A percentile compares a stretch with the other conserved stretches of the same genome.
phyloP scores from a whole-genome alignment of 1,140 invertebrate genomes.

The Galleria mellonella region DNA sequence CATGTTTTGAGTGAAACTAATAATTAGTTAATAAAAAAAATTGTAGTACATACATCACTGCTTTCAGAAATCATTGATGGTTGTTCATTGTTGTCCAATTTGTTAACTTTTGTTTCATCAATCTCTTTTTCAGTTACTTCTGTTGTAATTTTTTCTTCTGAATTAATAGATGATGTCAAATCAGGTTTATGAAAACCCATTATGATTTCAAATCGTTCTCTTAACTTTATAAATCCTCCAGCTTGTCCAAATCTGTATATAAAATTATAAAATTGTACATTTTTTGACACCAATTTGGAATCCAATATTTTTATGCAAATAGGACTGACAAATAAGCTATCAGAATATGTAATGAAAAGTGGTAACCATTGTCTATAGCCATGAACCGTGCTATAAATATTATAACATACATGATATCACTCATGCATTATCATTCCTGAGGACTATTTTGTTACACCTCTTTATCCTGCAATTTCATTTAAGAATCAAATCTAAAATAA shows the following conservation, averaged over 20 bases:
- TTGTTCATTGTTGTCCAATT: conserved; percentile 30
- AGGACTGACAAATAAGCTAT: no score
- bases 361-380: no score
- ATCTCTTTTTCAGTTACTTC: conserved; percentile 58
- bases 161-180: conserved; percentile 47
- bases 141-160: conserved; percentile 61
- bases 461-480: no score
- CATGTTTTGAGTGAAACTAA: not conserved
- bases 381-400: no score
- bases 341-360: no score
- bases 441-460: no score
- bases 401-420: no score
- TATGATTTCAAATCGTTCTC: conserved; percentile 86
- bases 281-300: no score
- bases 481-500: no score
- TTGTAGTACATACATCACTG: conserved; percentile 65
- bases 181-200: conserved; percentile 66
- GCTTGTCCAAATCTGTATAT: conserved; percentile 86
- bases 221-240: conserved; percentile 91
- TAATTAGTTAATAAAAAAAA: conserved; percentile 50
- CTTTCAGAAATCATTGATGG: conserved; percentile 44
- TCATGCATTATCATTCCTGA: no score
- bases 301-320: no score
- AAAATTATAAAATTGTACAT: no score
- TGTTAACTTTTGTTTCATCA: conserved; percentile 36